These are phyloP conservation scores for Dicrostonyx torquatus DNA, from an alignment of 2,797 vertebrate genomes.

Conservation along the genomic window DNA sequence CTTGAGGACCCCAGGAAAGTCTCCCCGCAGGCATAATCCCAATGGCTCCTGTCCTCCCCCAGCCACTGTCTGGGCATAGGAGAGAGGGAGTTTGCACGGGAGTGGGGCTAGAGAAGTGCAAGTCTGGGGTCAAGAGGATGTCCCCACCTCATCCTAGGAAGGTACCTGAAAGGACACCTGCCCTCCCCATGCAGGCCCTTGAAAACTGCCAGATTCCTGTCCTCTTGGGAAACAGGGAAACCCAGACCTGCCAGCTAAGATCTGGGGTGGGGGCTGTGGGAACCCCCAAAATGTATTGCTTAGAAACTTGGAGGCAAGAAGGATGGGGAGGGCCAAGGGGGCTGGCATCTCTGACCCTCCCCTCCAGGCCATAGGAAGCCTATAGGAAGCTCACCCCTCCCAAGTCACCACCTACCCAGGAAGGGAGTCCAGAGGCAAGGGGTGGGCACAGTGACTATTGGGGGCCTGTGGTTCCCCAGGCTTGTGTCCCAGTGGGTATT, in stretches of 20 bases:
- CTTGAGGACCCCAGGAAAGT: conserved; percentile 10
- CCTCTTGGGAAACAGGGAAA: conserved; percentile 49
- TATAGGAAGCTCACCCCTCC: conserved; percentile 43
- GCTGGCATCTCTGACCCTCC: conserved; percentile 78
- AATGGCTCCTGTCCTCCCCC: conserved; percentile 22
- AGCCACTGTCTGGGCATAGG: conserved; percentile 2
- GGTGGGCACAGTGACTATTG: conserved; percentile 72
- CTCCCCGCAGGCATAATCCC: background rate
- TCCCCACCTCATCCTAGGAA: conserved; percentile 33
- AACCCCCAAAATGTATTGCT: conserved; percentile 83
- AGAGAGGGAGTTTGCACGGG: background rate
- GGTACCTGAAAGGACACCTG: conserved; percentile 40
- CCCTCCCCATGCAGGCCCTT: conserved; percentile 38
- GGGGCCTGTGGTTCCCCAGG: conserved; percentile 57
- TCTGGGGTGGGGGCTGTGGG: conserved; percentile 77
- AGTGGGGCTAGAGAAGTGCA: conserved; percentile 28
- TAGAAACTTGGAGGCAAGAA: conserved; percentile 82
- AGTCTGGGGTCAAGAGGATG: conserved; percentile 13
- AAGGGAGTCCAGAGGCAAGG: conserved; percentile 54
- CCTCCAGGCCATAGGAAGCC: conserved; percentile 59
- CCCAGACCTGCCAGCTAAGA: conserved; percentile 82
- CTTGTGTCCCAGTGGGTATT: conserved; percentile 25
- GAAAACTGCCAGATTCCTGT: conserved; percentile 52
- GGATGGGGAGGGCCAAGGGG: conserved; percentile 66
- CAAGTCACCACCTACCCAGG: conserved; percentile 26